Percentiles rank a stretch among this genome's conserved stretches.
phyloP scores from a whole-genome alignment of 2,113 vertebrate genomes.

The Marmota monax region DNA sequence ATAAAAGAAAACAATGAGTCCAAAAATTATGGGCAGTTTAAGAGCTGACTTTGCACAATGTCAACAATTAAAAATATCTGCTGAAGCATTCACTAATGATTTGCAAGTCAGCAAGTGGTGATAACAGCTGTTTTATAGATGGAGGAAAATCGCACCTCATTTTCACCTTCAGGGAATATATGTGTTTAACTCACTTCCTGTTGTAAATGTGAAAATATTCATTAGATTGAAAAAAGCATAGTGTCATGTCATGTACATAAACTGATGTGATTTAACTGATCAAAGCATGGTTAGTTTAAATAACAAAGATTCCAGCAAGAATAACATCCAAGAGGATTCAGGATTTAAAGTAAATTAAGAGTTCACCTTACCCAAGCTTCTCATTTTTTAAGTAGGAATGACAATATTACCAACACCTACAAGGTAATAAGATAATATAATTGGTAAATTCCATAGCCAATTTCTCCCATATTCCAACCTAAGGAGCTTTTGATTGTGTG shows the following conservation, averaged over 20 bases:
- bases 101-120: conserved; percentile 61
- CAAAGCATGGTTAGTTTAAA: not conserved
- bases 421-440: not conserved
- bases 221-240: conserved; percentile 3
- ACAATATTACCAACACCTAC: not conserved
- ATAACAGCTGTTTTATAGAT: conserved; percentile 52
- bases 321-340: not conserved
- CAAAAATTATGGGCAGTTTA: conserved; percentile 51
- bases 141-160: not conserved
- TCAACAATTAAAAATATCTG: conserved; percentile 36
- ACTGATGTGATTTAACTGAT: conserved; percentile 35
- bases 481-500: not conserved
- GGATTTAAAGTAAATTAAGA: not conserved
- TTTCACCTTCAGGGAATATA: not conserved
- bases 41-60: conserved; percentile 64
- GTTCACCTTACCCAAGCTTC: not conserved
- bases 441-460: not conserved
- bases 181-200: conserved; percentile 48
- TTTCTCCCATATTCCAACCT: not conserved
- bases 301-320: not conserved
- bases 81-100: conserved; percentile 69
- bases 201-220: conserved; percentile 54
- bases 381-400: not conserved
- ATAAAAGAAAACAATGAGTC: conserved; percentile 29
- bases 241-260: not conserved